Percentiles rank a stretch among this genome's conserved stretches.
Conservation (phyloP, 2,888 invertebrate genomes). For the Sinopyrophorus schimmeli region DNA sequence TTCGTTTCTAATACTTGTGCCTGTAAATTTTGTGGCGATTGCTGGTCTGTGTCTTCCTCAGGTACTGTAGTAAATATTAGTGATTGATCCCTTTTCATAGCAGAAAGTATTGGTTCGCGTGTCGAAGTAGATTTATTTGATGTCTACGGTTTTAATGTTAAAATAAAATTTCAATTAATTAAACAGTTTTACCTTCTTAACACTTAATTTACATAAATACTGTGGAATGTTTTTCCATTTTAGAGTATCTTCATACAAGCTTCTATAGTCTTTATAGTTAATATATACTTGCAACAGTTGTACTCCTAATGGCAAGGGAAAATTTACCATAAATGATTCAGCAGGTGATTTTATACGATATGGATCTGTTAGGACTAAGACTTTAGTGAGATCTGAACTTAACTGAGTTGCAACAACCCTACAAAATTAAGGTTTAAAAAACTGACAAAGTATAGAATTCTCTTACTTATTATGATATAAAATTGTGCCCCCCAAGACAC, state of each 20-base stretch:
- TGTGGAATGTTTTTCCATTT: constrained; percentile 53
- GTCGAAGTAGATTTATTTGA: constrained; percentile 31
- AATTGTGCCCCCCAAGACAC: constrained; percentile 82
- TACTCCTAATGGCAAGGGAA: constrained; percentile 78
- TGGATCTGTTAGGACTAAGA: constrained; percentile 80
- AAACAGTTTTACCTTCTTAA: constrained; percentile 41
- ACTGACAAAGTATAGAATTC: constrained; percentile 22
- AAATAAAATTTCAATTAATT: constrained; percentile 4
- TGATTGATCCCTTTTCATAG: constrained; percentile 79
- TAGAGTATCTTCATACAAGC: constrained; percentile 56
- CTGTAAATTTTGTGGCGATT: constrained; percentile 36
- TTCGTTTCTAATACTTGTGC: constrained; percentile 34
- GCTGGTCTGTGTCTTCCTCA: constrained; percentile 65
- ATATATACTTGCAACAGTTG: constrained; percentile 80
- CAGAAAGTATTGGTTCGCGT: constrained; percentile 59
- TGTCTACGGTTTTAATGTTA: not conserved
- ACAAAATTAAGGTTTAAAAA: constrained; percentile 38
- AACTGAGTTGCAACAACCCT: constrained; percentile 83
- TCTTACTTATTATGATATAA: constrained; percentile 87
- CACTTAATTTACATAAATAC: constrained; percentile 33
- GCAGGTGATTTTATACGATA: constrained; percentile 82
- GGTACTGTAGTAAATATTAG: constrained; percentile 82
- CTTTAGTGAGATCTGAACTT: constrained; percentile 73
- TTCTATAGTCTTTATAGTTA: constrained; percentile 63
- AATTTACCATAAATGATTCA: constrained; percentile 66